phyloP scores from a whole-genome alignment of 2,113 vertebrate species.

The Tangachromis dhanisi region DNA sequence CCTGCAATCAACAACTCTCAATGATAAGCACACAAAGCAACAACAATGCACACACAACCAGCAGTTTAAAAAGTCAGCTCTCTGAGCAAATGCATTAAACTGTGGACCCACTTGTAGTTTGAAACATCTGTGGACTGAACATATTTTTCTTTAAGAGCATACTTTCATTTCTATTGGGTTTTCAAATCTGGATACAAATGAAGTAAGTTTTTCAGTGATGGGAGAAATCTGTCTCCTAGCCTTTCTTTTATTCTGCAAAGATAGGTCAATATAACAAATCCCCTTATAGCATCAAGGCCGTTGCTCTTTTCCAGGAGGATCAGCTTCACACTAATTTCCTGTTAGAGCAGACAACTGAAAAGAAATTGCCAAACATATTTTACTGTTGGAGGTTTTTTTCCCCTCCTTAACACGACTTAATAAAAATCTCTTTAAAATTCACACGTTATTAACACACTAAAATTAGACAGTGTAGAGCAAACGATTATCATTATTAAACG shows the following conservation, averaged over 20 bases:
- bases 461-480: constrained; percentile 21
- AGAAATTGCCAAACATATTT: neutral
- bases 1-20: constrained; percentile 44
- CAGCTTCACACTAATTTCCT: neutral
- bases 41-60: neutral
- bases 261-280: neutral
- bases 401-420: neutral
- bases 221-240: neutral
- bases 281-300: neutral
- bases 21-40: constrained; percentile 34
- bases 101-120: neutral
- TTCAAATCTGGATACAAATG: neutral
- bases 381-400: neutral
- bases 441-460: constrained; percentile 14
- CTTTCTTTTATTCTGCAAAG: neutral
- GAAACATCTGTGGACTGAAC: neutral
- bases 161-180: neutral
- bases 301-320: neutral
- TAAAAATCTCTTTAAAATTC: neutral
- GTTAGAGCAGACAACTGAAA: neutral
- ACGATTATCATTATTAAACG: neutral
- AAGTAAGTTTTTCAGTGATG: neutral
- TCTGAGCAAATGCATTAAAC: neutral
- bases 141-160: neutral
- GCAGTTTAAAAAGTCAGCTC: neutral